These are phyloP conservation scores for Cryptosula pallasiana DNA, from an alignment of 2,888 invertebrate species.

Conservation along the genomic window DNA sequence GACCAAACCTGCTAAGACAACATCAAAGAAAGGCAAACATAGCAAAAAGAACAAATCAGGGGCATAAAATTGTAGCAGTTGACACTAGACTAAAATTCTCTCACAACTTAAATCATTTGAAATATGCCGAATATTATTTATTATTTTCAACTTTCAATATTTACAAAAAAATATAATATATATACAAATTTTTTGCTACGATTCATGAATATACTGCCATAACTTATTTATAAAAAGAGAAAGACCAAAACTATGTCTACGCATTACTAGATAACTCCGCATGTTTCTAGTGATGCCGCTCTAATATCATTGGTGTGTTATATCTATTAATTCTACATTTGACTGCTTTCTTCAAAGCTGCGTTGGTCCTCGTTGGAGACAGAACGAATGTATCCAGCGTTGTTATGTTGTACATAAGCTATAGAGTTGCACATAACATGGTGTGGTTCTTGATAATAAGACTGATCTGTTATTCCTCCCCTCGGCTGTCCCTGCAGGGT, in stretches of 20 bases:
- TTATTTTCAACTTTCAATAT: neutral
- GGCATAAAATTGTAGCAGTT: neutral
- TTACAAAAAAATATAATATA: neutral
- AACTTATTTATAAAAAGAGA: too few relatives aligned
- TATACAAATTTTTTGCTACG: neutral
- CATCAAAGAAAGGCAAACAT: neutral
- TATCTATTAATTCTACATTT: neutral
- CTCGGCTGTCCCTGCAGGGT: neutral
- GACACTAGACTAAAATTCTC: too few relatives aligned
- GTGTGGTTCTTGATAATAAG: slow-evolving; percentile 14
- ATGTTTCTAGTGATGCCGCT: too few relatives aligned
- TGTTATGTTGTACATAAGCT: slow-evolving; percentile 9
- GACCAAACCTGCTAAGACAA: neutral
- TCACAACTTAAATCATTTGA: too few relatives aligned
- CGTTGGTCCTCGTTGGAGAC: neutral
- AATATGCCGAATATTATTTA: too few relatives aligned
- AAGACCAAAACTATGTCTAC: too few relatives aligned
- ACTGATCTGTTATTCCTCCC: neutral
- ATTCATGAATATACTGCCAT: too few relatives aligned
- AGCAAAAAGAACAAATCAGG: neutral
- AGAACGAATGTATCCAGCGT: neutral
- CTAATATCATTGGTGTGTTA: slow-evolving; percentile 14
- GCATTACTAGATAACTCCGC: too few relatives aligned
- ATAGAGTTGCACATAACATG: neutral
- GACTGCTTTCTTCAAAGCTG: slow-evolving; percentile 21